phyloP scores from a whole-genome alignment of 2,797 vertebrate genomes.

The Pampus argenteus region DNA sequence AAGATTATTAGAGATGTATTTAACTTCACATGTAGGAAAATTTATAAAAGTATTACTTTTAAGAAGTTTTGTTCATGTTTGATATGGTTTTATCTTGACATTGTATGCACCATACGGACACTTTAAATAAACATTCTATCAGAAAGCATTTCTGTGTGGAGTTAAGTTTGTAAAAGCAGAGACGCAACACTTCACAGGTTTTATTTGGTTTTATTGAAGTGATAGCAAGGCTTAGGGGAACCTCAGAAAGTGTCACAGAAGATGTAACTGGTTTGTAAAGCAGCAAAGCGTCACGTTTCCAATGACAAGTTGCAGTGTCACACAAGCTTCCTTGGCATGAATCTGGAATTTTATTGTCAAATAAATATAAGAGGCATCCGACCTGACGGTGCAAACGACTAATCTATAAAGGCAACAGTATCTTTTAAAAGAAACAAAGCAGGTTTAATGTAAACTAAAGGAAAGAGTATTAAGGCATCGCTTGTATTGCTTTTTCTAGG shows the following conservation, averaged over 20 bases:
- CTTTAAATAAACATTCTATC: conserved; percentile 57
- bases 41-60: too few species aligned
- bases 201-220: conserved; percentile 68
- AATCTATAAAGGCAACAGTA: conserved; percentile 40
- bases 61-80: too few species aligned
- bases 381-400: conserved; percentile 41
- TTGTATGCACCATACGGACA: not conserved
- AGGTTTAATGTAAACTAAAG: conserved; percentile 36
- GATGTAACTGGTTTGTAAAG: conserved; percentile 35
- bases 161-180: conserved; percentile 19
- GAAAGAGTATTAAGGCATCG: conserved; percentile 63
- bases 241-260: conserved; percentile 29
- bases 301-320: conserved; percentile 32
- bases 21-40: too few species aligned
- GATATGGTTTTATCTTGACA: conserved; percentile 27
- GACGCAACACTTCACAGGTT: not conserved
- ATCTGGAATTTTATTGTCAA: conserved; percentile 34
- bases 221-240: conserved; percentile 34
- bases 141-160: not conserved
- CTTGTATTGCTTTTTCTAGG: conserved; percentile 54
- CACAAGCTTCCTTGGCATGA: conserved; percentile 20
- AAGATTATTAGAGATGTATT: too few species aligned
- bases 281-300: conserved; percentile 53
- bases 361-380: conserved; percentile 51
- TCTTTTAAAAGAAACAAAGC: conserved; percentile 17